Conservation (phyloP, 2,888 invertebrate species). For the Rugalucina vietnamica region DNA sequence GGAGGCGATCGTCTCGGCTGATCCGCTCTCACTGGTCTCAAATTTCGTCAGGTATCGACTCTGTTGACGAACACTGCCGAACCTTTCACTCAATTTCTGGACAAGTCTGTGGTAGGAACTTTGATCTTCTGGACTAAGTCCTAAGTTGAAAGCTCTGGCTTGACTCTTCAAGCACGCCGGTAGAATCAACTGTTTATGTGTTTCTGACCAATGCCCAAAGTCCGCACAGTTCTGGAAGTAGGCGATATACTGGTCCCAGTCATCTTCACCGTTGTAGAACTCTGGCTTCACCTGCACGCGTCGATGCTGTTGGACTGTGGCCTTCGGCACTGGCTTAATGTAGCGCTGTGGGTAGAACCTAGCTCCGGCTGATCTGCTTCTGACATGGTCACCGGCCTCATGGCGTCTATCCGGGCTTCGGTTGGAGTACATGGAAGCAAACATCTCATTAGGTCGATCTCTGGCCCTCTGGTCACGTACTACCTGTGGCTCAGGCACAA, state of each 20-base stretch:
- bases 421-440: too few relatives aligned
- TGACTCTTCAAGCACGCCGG: slow-evolving; percentile 33
- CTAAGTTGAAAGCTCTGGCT: slow-evolving; percentile 22
- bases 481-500: too few relatives aligned
- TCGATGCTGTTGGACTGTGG: not conserved
- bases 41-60: slow-evolving; percentile 35
- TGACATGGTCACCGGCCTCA: too few relatives aligned
- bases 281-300: not conserved
- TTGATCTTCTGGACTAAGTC: slow-evolving; percentile 10
- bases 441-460: not conserved
- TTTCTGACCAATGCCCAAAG: slow-evolving; percentile 19
- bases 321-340: too few relatives aligned
- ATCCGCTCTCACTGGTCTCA: slow-evolving; percentile 28
- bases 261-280: not conserved
- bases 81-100: slow-evolving; percentile 17
- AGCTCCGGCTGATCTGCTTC: too few relatives aligned
- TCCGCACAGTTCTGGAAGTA: slow-evolving; percentile 33
- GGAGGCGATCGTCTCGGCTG: slow-evolving; percentile 35
- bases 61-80: slow-evolving; percentile 35
- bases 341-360: too few relatives aligned
- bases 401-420: too few relatives aligned
- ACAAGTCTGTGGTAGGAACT: not conserved
- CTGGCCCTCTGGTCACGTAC: not conserved
- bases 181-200: slow-evolving; percentile 20
- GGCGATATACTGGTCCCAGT: slow-evolving; percentile 15